phyloP scores from a whole-genome alignment of 2,888 invertebrate species.

The Iphiclides podalirius region DNA sequence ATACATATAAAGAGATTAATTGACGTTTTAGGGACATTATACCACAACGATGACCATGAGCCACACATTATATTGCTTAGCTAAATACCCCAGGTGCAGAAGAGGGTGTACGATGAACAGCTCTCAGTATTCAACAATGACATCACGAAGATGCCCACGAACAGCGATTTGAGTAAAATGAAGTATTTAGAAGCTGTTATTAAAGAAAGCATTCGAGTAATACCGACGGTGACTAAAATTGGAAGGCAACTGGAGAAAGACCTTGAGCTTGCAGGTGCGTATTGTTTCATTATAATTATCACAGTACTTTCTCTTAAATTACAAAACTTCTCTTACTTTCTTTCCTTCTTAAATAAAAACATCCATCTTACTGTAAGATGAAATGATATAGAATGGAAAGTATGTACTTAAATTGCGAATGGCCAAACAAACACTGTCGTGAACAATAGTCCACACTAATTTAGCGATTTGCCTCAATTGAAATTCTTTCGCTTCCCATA shows the following conservation, averaged over 20 bases:
- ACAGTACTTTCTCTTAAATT: too few species aligned
- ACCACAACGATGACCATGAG: conserved; percentile 41
- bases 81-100: conserved; percentile 39
- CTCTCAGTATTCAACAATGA: conserved; percentile 34
- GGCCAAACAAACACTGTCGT: too few species aligned
- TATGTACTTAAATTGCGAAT: too few species aligned
- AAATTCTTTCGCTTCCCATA: too few species aligned
- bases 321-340: too few species aligned
- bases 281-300: too few species aligned
- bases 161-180: conserved; percentile 39
- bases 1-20: too few species aligned
- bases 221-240: conserved; percentile 42
- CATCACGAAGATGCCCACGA: conserved; percentile 32
- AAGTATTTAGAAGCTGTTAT: conserved; percentile 44
- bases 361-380: too few species aligned
- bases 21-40: conserved; percentile 41
- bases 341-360: too few species aligned
- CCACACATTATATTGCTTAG: conserved; percentile 38
- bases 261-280: conserved; percentile 36
- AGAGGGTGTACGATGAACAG: conserved; percentile 39
- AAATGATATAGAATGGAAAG: too few species aligned
- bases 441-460: too few species aligned
- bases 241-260: conserved; percentile 39
- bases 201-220: conserved; percentile 40
- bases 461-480: too few species aligned